phyloP scores from a whole-genome alignment of 2,797 vertebrate species.

The Chelonia mydas region DNA sequence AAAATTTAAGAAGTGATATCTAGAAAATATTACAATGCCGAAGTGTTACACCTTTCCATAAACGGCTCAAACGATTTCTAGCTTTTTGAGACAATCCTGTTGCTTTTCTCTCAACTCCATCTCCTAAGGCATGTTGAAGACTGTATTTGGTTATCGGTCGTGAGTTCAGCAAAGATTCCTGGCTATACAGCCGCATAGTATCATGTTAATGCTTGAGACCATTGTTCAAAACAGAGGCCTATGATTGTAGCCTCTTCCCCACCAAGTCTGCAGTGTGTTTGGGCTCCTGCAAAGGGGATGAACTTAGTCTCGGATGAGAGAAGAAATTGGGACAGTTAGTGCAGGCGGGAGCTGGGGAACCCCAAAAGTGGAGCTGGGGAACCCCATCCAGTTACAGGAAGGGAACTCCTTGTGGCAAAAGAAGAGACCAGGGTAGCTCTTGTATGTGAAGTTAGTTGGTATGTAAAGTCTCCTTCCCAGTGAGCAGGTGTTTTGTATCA shows the following conservation, averaged over 20 bases:
- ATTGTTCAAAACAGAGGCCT: neutral
- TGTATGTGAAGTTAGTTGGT: neutral
- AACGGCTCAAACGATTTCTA: neutral
- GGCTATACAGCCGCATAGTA: neutral
- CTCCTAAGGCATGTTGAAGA: neutral
- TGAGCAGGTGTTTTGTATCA: neutral
- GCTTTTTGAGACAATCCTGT: neutral
- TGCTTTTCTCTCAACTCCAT: neutral
- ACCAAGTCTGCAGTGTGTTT: neutral
- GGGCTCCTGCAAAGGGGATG: neutral
- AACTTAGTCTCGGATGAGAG: neutral
- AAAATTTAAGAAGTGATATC: neutral
- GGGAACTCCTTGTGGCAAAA: slow-evolving; percentile 8
- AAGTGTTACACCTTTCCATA: neutral
- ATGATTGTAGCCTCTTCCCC: neutral
- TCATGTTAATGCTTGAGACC: fast-evolving
- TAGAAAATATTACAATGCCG: neutral
- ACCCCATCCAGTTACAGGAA: neutral
- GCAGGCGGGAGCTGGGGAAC: neutral
- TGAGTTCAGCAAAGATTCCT: neutral
- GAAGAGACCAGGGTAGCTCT: neutral
- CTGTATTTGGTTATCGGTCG: fast-evolving
- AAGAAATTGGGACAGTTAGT: neutral
- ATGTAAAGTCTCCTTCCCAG: neutral
- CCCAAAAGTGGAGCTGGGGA: neutral